Evolutionary conservation across 2,888 invertebrate species (phyloP).

Genomic region (Eristalis intricaria): DNA sequence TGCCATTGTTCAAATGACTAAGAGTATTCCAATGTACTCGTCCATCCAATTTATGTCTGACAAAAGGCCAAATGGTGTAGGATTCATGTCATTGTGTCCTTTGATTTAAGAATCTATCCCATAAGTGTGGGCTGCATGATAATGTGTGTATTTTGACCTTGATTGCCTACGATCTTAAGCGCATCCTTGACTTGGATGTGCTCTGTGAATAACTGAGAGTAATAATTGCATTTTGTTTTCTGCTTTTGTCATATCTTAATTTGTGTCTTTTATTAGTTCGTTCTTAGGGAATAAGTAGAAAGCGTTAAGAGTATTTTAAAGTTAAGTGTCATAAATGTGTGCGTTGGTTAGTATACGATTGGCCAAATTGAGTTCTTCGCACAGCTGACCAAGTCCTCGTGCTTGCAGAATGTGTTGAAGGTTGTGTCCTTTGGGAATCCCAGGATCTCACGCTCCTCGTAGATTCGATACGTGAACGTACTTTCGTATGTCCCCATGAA

Average conservation of each 20-base stretch:
- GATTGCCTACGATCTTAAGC: background rate
- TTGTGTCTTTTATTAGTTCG: slow-evolving; percentile 37
- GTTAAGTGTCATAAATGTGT: background rate
- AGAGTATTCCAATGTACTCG: slow-evolving; percentile 19
- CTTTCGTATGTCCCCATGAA: slow-evolving; percentile 97
- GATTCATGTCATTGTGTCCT: slow-evolving; percentile 40
- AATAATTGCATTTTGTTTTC: background rate
- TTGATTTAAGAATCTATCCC: slow-evolving; percentile 45
- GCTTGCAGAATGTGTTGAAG: slow-evolving; percentile 88
- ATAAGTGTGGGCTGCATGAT: slow-evolving; percentile 37
- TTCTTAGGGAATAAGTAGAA: slow-evolving; percentile 25
- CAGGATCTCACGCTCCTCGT: slow-evolving; percentile 97
- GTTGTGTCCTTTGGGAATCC: slow-evolving; percentile 91
- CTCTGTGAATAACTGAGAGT: background rate
- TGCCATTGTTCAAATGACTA: slow-evolving; percentile 11
- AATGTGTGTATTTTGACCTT: slow-evolving; percentile 31
- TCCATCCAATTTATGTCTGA: slow-evolving; percentile 43
- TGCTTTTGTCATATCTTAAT: slow-evolving; percentile 3
- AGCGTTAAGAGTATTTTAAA: slow-evolving; percentile 24
- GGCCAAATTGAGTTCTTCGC: slow-evolving; percentile 90
- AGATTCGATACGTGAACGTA: slow-evolving; percentile 97
- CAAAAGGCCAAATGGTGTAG: slow-evolving; percentile 58
- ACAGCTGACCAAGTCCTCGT: slow-evolving; percentile 84
- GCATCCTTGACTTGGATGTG: background rate
- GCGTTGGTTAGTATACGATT: slow-evolving; percentile 82